Evolutionary conservation across 92 coral and sea anemone genomes (phyloP), one percentile per base, ranked within the genome.

Genomic region (Scolanthus callimorphus): DNA sequence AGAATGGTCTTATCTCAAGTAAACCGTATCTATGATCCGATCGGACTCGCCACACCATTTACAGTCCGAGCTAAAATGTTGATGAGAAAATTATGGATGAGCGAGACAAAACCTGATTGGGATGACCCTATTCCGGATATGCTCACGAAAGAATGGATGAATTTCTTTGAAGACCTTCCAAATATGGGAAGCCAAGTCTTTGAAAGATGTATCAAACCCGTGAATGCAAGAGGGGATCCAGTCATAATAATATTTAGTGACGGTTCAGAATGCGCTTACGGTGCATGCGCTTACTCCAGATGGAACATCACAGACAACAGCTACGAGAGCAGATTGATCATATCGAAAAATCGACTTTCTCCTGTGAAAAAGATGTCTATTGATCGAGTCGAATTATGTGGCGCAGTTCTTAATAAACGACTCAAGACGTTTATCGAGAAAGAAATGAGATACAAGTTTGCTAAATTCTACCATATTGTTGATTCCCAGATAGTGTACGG

Each of bases 1-100:
- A n/a, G n/a, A n/a, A n/a, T 54, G 55, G 49, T 64, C 15, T 65
- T 73, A 2, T 73, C 80, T n/a, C 65, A 73, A 34, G 38, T 73
- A 26, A 78, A 70, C 59, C 39, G 63, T 25, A 70, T 62, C 48
- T 62, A 61, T 22, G 84, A 69, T 31, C 84, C 78, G 1, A 50
- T 78, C 20, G 73, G 79, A 22, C 49, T 70, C 11, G 73, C 85
- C 3, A 66, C 52, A 10, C 75, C 75, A 39, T 79, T 71, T 39
- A 79, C 85, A 0, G 74, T 79, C 15, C 44, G 79, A 56, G 85
- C 79, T 9, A 79, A 65, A 23, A 79, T 71, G 25, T 4, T 79
- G 53, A 71, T 79, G 85, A 50, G 75, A 15, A 27, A 51, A 31
- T 13, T 71, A 13, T 79, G 75, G 85, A 51, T 38, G 0, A 56